Evolutionary conservation across 2,797 vertebrate species (phyloP), one percentile per base, ranked within the genome.

Genomic region (Chelonia mydas): DNA sequence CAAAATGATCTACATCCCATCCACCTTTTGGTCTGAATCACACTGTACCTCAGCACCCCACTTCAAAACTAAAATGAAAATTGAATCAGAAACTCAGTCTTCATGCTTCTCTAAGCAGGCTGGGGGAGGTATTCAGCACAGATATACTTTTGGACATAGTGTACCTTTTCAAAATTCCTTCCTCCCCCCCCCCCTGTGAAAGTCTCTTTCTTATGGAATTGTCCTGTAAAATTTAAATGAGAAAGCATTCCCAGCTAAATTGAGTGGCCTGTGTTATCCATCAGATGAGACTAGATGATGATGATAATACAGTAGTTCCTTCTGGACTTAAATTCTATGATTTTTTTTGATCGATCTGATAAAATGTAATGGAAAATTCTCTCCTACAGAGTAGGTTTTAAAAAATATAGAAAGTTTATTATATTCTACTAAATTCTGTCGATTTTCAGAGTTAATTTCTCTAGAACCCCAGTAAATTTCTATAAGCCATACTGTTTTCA

Each of bases 31-130:
- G 15, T 51, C 45, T 57, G 10, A 72, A 41, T 41, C 68, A 41
- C 37, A 21, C n/a, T 23, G 5, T 37, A 11, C 21, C n/a, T 72
- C 21, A 72, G 68, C 68, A 72, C 2, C 10, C 68, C n/a, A 93
- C 93, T 83, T 88, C 41, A 88, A 89, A 83, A 54, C 90, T 90
- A 88, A 95, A 97, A 94, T 53, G 91, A 72, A 83, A 53, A 72
- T 1, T 65, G 50, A 79, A 95, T 78, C 11, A 91, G 89, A 95
- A 90, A 81, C 47, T n/a, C 1, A 81, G 9, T 68, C 4, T 1
- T 3, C 2, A 83, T 96, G 87, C 31, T 91, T 95, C 23, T 90
- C 33, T 85, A 23, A 41, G 19, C 21, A 72, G 10, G 65, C n/a
- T 41, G 65, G 10, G n/a, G 19, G 65, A 72, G 7, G 65, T 68